Evolutionary conservation across 2,888 invertebrate species (phyloP).

Genomic region (Phengaris arion): DNA sequence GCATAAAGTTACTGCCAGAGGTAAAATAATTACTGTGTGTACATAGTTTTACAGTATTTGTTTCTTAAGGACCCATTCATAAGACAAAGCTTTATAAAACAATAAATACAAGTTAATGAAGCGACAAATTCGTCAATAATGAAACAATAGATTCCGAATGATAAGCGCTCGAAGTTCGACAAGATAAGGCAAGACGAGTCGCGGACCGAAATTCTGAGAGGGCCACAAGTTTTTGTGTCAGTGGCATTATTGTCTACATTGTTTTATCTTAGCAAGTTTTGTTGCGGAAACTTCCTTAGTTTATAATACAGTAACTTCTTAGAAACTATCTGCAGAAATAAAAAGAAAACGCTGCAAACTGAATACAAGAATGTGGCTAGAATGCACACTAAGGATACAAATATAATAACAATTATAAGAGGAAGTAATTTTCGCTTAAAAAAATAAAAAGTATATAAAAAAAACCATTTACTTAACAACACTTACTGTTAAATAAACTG

Average conservation of each 20-base stretch:
- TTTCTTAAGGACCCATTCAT: background rate
- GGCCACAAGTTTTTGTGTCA: constrained; percentile 43
- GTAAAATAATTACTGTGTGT: no score
- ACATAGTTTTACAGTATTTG: no score
- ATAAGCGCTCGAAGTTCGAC: constrained; percentile 64
- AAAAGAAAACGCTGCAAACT: background rate
- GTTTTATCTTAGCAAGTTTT: no score
- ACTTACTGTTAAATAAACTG: background rate
- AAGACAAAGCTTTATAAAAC: background rate
- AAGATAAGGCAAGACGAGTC: constrained; percentile 52
- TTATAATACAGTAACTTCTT: background rate
- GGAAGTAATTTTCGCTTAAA: no score
- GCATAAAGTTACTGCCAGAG: no score
- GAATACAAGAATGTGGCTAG: background rate
- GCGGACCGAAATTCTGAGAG: constrained; percentile 51
- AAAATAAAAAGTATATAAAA: no score
- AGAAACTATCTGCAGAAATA: background rate
- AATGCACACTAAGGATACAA: no score
- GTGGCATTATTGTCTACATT: background rate
- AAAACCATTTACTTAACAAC: background rate
- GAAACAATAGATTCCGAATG: constrained; percentile 33
- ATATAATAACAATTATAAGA: no score
- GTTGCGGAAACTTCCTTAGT: constrained; percentile 45
- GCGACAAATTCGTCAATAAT: constrained; percentile 16
- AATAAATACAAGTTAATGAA: background rate